Conservation (phyloP, 2,888 invertebrate species). For the Eupithecia abbreviata region DNA sequence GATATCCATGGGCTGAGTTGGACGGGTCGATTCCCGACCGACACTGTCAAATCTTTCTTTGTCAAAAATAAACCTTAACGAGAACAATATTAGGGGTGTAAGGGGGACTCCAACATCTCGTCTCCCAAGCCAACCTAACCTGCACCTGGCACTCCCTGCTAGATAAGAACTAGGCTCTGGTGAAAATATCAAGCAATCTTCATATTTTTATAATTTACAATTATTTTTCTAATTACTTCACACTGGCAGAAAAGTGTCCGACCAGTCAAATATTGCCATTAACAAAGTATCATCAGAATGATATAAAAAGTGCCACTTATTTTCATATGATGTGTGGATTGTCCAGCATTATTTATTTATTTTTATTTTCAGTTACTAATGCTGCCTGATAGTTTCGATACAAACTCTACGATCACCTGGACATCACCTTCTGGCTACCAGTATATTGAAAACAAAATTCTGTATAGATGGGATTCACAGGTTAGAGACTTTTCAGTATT, state of each 20-base stretch:
- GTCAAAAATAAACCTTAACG: not conserved
- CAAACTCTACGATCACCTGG: conserved; percentile 85
- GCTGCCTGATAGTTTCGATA: conserved; percentile 70
- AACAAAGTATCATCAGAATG: not conserved
- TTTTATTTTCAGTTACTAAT: conserved; percentile 55
- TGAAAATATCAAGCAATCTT: too few relatives aligned
- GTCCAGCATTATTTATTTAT: too few relatives aligned
- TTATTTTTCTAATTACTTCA: too few relatives aligned
- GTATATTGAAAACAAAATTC: conserved; percentile 82
- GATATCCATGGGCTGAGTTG: not conserved
- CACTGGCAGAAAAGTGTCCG: too few relatives aligned
- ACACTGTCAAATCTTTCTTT: too few relatives aligned
- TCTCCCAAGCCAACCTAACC: too few relatives aligned
- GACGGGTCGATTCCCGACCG: too few relatives aligned
- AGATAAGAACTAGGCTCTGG: too few relatives aligned
- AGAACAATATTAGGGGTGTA: not conserved
- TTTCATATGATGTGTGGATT: conserved; percentile 47
- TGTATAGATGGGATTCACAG: conserved; percentile 72
- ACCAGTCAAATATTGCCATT: too few relatives aligned
- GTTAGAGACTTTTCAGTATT: not conserved
- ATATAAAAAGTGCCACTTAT: not conserved
- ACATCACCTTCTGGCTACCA: conserved; percentile 72
- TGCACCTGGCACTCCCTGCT: too few relatives aligned
- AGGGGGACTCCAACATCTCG: too few relatives aligned
- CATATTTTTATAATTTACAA: too few relatives aligned